Evolutionary conservation across 2,888 invertebrate genomes (phyloP), one percentile per base, ranked within the genome.

Genomic region (Autographa gamma): DNA sequence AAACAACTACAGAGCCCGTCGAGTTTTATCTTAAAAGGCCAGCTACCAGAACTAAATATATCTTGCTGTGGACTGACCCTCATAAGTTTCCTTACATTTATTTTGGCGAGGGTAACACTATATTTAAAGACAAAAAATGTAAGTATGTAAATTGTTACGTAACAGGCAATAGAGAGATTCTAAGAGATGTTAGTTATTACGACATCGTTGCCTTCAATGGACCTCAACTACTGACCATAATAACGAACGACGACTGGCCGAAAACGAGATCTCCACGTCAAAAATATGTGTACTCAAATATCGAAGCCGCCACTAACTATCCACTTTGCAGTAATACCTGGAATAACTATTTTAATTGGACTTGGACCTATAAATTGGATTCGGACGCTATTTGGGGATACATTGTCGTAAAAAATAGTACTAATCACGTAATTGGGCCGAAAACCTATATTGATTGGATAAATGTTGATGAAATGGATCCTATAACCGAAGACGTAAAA

Each of bases 301-400:
- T 93, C 31, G 93, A 94, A 82, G 85, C 93, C 0, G 86, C 91
- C 0, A 80, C 83, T 0, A 87, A 88, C 64, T 92, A 91, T 71
- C 93, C 93, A 0, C 74, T 91, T 5, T 89, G 89, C 61, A 77
- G 80, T 48, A 73, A 86, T 0, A 73, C 66, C 5, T 93, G 90
- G 84, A 81, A 94, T 70, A 77, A 81, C 9, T 93, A 84, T 69
- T 94, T 94, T 69, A 94, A 94, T 76, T 93, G 93, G 93, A 93
- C 94, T 18, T 93, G 93, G 93, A 93, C 93, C 0, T 93, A 93
- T 67, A 91, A 88, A 82, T 73, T 93, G 3, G 85, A 92, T 74
- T 92, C 93, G 1, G 92, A 93, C 74, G 85, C 88, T 2, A 66
- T 89, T 13, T 94, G 93, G 93, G 88, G 88, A 11, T 93, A 93